Base-by-base conservation (phyloP, 2,797 vertebrate species). In the Zalophus californianus region DNA sequence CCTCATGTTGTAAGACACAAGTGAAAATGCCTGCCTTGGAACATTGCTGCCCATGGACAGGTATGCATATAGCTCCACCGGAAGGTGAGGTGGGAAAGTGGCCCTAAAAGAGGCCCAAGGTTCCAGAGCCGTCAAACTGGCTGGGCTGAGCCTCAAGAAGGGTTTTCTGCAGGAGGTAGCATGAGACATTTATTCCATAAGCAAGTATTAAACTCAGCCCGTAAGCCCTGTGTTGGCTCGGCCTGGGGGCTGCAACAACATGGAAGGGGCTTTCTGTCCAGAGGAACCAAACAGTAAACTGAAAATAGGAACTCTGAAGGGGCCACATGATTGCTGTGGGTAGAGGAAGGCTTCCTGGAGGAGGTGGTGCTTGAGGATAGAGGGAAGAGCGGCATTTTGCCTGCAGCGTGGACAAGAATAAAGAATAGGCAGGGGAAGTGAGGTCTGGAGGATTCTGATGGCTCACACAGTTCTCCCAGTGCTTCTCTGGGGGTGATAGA, bases 341-440 rank as follows among this genome's bases (percentile, higher is more conserved):
- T 35, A 50, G 18, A 44, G 14, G 9, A 94, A 35, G 85, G 9
- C 90, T 86, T 90, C 96, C 82, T 83, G 38, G 60, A 96, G 82
- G 85, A 96, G 60, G 78, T 77, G 75, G 78, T 88, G 41, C 25
- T 54, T 58, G 21, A 68, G 20, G 94, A 38, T 75, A 48, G 29
- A 38, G 23, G 13, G 73, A 86, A 77, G 54, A 93, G 41, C 27
- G 58, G 64, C 29, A 13, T 21, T 82, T 84, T 10, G 56, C 72
- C 78, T 56, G 23, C 21, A 48, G 21, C 80, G 38, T 29, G 21
- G 78, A 90, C 6, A 2, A 14, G 21, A 20, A 66, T 12, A 48
- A 48, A 93, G 38, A 9, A 32, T 7, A 79, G 62, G 25, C 20
- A 8, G 21, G 38, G 56, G 13, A 38, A 48, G 12, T 14, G 25